phyloP scores from a whole-genome alignment of 2,888 invertebrate genomes.

The Sylvicola cinctus region DNA sequence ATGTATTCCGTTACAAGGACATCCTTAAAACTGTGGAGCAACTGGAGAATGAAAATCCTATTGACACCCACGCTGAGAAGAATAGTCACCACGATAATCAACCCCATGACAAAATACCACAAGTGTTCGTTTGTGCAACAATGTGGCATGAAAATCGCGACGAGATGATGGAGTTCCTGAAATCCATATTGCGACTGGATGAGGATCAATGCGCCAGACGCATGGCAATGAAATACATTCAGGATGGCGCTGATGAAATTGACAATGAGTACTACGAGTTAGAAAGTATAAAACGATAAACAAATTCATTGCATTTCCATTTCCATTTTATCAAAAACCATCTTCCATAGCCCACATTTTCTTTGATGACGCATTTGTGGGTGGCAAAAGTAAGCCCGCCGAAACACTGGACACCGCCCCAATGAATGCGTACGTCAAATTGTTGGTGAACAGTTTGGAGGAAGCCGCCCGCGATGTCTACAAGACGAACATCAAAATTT shows the following conservation, averaged over 20 bases:
- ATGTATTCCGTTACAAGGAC: background rate
- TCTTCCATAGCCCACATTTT: constrained; percentile 48
- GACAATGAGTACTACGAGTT: constrained; percentile 59
- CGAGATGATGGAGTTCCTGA: constrained; percentile 81
- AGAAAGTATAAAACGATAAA: constrained; percentile 39
- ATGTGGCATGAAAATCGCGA: constrained; percentile 89
- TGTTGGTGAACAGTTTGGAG: constrained; percentile 48
- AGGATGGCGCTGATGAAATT: constrained; percentile 28
- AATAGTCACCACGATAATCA: constrained; percentile 10
- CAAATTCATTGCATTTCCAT: background rate
- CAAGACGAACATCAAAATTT: constrained; percentile 36
- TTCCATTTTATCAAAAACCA: background rate
- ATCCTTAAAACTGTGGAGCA: no score
- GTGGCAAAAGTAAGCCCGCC: constrained; percentile 16
- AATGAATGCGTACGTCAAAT: constrained; percentile 63
- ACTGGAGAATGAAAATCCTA: background rate
- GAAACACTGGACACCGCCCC: constrained; percentile 41
- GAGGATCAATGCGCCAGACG: constrained; percentile 76
- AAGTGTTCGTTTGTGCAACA: constrained; percentile 48
- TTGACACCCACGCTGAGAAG: constrained; percentile 6
- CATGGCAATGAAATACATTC: constrained; percentile 58
- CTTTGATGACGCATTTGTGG: constrained; percentile 66
- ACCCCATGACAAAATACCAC: constrained; percentile 22
- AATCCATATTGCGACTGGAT: constrained; percentile 72
- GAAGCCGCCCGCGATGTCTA: constrained; percentile 55